Evolutionary conservation across 2,797 vertebrate genomes (phyloP).

Genomic region (Eutrigla gurnardus): DNA sequence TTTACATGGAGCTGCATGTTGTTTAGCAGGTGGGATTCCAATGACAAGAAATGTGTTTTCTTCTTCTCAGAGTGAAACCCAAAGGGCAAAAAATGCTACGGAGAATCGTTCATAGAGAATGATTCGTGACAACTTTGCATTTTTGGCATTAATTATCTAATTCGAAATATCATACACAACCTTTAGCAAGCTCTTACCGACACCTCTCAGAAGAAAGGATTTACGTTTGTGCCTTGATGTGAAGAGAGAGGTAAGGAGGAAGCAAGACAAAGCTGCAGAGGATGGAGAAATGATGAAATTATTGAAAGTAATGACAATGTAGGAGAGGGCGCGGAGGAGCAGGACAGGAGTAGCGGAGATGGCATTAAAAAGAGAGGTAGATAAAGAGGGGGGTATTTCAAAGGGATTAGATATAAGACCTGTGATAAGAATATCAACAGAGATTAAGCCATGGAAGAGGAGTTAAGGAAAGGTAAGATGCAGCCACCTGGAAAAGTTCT

Average conservation of each 20-base stretch:
- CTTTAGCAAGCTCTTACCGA: slow-evolving; percentile 14
- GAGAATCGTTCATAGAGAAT: background rate
- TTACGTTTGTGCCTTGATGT: slow-evolving; percentile 20
- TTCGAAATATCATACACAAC: slow-evolving; percentile 22
- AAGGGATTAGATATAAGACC: slow-evolving; percentile 54
- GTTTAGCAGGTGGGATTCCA: too few species aligned
- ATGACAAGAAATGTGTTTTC: too few species aligned
- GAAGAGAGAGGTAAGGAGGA: slow-evolving; percentile 12
- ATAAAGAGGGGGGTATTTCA: slow-evolving; percentile 46
- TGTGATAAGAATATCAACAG: slow-evolving; percentile 63
- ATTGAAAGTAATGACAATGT: slow-evolving; percentile 39
- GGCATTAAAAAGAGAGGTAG: slow-evolving; percentile 24
- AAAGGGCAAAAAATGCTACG: too few species aligned
- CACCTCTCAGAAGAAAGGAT: slow-evolving; percentile 15
- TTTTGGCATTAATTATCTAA: slow-evolving; percentile 5
- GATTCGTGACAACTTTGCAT: background rate
- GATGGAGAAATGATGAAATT: slow-evolving; percentile 36
- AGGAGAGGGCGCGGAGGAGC: slow-evolving; percentile 29
- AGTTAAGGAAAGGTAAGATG: slow-evolving; percentile 48
- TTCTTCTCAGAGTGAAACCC: too few species aligned
- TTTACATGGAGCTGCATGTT: too few species aligned
- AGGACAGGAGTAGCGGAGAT: slow-evolving; percentile 21
- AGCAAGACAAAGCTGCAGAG: slow-evolving; percentile 20
- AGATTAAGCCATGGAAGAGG: slow-evolving; percentile 44
- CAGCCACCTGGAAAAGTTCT: slow-evolving; percentile 63